These are phyloP conservation scores for Piaya cayana DNA, from an alignment of 2,113 vertebrate genomes.

Conservation along the genomic window DNA sequence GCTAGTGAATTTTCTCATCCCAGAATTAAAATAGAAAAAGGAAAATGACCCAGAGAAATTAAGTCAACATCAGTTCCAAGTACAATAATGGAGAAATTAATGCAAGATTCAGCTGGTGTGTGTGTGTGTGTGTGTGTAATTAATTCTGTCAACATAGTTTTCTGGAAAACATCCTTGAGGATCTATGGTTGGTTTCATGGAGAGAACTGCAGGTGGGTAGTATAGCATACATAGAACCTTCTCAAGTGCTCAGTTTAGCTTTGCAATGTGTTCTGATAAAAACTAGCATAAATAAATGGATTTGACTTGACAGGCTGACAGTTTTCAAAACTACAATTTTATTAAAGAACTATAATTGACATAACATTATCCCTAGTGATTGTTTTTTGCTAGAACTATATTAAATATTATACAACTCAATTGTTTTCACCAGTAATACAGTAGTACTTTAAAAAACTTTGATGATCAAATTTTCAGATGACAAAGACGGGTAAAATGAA, in stretches of 20 bases:
- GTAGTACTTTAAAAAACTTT: background rate
- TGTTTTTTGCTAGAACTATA: background rate
- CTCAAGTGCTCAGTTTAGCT: background rate
- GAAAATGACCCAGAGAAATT: background rate
- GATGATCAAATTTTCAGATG: background rate
- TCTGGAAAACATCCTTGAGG: background rate
- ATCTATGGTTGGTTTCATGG: background rate
- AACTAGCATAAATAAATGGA: background rate
- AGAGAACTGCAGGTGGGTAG: background rate
- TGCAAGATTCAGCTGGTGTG: background rate
- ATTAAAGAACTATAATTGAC: background rate
- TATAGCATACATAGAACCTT: background rate
- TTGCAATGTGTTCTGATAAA: background rate
- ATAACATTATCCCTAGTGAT: background rate
- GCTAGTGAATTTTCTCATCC: background rate
- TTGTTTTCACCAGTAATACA: background rate
- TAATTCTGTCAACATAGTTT: background rate
- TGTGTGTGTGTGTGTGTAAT: background rate
- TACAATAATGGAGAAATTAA: background rate
- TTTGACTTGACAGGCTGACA: background rate
- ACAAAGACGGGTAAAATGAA: background rate
- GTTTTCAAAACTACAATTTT: background rate
- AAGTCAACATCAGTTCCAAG: background rate
- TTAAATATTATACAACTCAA: background rate
- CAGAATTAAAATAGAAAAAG: background rate